Evolutionary conservation across 2,113 vertebrate species (phyloP), one percentile per base, ranked within the genome.

Genomic region (Callipepla squamata): DNA sequence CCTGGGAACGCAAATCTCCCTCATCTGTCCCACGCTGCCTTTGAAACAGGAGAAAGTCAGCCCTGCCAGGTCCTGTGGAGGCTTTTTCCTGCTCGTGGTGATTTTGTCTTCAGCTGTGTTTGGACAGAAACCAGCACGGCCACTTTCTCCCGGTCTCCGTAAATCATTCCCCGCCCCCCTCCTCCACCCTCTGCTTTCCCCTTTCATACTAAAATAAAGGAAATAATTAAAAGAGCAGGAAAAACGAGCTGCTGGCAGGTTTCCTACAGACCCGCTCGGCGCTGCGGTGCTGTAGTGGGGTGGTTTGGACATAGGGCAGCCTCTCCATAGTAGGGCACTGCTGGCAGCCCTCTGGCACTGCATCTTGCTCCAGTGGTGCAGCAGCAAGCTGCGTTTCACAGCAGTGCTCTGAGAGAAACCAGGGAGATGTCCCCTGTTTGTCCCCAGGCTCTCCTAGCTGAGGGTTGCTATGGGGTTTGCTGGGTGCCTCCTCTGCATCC

Each of bases 151-250:
- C 17, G 6, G 65, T 15, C 58, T 28, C 82, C 7, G 55, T 66
- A 92, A 95, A 87, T 92, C 88, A 76, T 66, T 8, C 30, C 32
- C 51, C 51, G 25, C 26, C 58, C 70, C 42, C 47, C 48, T 15
- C 51, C 26, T 28, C 51, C 40, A 40, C 40, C 40, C 40, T 12
- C 40, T 13, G 12, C 40, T 53, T 86, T 85, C 73, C 70, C 81
- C 67, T 83, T 75, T 72, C 74, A 16, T 47, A 42, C 70, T 89
- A 47, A 26, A 92, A 66, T 75, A 58, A 59, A 84, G 84, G 95
- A 94, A 94, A 95, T 76, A 21, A 90, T 93, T 75, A 89, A 87
- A 81, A 47, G 90, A 67, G 6, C 59, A 48, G 77, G 75, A 45
- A 93, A 93, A 87, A 83, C 6, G 70, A 55, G 79, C 42, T 15